These are phyloP conservation scores for Pterostichus niger DNA, from an alignment of 2,888 invertebrate species.

Conservation along the genomic window DNA sequence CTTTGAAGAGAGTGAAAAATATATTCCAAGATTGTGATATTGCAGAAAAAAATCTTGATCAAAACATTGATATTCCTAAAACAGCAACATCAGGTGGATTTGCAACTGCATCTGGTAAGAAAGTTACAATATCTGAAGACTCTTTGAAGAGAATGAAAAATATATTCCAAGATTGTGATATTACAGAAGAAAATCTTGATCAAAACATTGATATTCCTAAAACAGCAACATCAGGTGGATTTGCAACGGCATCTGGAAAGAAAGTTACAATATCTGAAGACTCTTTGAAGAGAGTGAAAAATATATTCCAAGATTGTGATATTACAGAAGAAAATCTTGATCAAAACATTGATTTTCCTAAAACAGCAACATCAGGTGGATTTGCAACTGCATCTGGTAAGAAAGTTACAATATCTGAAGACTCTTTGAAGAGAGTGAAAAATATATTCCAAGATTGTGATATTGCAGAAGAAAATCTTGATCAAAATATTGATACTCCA, in stretches of 20 bases:
- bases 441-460: conserved; percentile 72
- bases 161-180: conserved; percentile 72
- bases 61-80: conserved; percentile 70
- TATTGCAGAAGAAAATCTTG: neutral
- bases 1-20: conserved; percentile 73
- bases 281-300: conserved; percentile 73
- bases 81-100: conserved; percentile 70
- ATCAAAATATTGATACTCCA: neutral
- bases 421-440: conserved; percentile 74
- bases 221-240: conserved; percentile 59
- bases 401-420: conserved; percentile 75
- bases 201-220: neutral
- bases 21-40: conserved; percentile 71
- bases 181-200: neutral
- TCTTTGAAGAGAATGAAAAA: conserved; percentile 73
- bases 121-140: conserved; percentile 74
- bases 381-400: conserved; percentile 75
- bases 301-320: conserved; percentile 72
- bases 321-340: neutral
- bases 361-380: conserved; percentile 69
- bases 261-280: conserved; percentile 75
- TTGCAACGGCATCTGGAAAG: conserved; percentile 74
- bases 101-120: conserved; percentile 73
- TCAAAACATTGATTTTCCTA: conserved; percentile 67
- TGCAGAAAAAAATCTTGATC: conserved; percentile 62